phyloP scores from a whole-genome alignment of 2,888 invertebrate species.

The Autographa pulchrina region DNA sequence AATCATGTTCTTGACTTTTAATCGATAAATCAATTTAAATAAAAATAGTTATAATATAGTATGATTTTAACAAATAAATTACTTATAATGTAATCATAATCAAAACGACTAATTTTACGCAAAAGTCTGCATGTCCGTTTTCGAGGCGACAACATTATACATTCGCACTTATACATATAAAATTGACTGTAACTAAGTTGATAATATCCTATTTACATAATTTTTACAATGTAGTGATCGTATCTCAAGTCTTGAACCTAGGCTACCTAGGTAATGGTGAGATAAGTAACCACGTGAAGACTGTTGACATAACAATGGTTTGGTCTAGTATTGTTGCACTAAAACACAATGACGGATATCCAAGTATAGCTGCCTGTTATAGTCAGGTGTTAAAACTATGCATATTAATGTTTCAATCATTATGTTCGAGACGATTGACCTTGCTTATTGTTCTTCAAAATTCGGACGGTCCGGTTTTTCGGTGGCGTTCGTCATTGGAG shows the following conservation, averaged over 20 bases:
- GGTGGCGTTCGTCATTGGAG: not conserved
- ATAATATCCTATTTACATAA: not conserved
- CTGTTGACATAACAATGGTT: slow-evolving; percentile 17
- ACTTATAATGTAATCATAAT: too few species aligned
- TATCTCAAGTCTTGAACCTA: not conserved
- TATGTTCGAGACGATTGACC: not conserved
- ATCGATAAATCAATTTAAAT: too few species aligned
- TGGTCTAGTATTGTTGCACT: slow-evolving; percentile 3
- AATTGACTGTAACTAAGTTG: not conserved
- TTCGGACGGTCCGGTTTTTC: not conserved
- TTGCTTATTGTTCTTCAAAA: not conserved
- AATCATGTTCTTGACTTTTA: too few species aligned
- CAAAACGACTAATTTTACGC: too few species aligned
- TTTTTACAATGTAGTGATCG: not conserved
- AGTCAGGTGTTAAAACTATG: slow-evolving; percentile 2
- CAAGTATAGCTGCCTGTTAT: not conserved
- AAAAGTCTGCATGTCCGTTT: too few species aligned
- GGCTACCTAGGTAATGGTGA: not conserved
- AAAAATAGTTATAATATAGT: too few species aligned
- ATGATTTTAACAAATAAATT: too few species aligned
- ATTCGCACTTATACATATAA: too few species aligned
- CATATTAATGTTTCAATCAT: not conserved
- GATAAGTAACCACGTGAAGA: not conserved
- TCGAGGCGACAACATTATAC: too few species aligned
- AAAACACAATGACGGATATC: slow-evolving; percentile 11